phyloP scores from a whole-genome alignment of 1,140 invertebrate species.

The Thalassaphorura encarpata region DNA sequence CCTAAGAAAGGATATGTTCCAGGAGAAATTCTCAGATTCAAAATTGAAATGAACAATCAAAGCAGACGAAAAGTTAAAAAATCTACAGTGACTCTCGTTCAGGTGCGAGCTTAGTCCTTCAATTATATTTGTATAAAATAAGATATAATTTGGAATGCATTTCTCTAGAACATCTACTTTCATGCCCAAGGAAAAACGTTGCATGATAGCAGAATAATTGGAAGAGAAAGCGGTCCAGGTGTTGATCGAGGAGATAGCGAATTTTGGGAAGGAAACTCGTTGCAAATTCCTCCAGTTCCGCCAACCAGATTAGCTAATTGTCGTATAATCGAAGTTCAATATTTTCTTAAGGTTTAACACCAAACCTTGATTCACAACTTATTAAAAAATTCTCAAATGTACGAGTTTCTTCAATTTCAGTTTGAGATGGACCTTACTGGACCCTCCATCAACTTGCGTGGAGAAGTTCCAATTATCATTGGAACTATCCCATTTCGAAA shows the following conservation, averaged over 20 bases:
- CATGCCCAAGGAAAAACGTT: slow-evolving; percentile 12
- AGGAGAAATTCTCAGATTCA: slow-evolving; percentile 7
- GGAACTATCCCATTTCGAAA: slow-evolving; percentile 17
- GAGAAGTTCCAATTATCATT: slow-evolving; percentile 12
- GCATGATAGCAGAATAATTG: neutral
- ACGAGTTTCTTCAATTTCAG: neutral
- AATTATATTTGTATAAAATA: too few relatives aligned
- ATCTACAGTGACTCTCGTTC: slow-evolving; percentile 6
- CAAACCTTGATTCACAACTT: neutral
- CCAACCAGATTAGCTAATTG: slow-evolving; percentile 13
- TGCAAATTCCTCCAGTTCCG: slow-evolving; percentile 15
- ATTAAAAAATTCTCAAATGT: neutral
- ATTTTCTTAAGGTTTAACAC: neutral
- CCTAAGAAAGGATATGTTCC: slow-evolving; percentile 15
- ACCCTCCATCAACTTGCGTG: neutral
- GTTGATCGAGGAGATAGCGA: slow-evolving; percentile 9
- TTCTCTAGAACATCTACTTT: neutral
- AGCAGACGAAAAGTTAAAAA: slow-evolving; percentile 2
- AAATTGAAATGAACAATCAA: slow-evolving; percentile 9
- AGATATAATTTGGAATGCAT: too few relatives aligned
- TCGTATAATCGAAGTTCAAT: slow-evolving; percentile 11
- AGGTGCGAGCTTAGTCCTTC: neutral
- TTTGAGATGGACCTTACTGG: slow-evolving; percentile 8
- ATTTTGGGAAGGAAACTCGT: neutral
- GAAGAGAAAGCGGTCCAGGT: neutral